These are phyloP conservation scores for Chymomyza caudatula DNA, from an alignment of 2,888 invertebrate species.

Conservation along the genomic window DNA sequence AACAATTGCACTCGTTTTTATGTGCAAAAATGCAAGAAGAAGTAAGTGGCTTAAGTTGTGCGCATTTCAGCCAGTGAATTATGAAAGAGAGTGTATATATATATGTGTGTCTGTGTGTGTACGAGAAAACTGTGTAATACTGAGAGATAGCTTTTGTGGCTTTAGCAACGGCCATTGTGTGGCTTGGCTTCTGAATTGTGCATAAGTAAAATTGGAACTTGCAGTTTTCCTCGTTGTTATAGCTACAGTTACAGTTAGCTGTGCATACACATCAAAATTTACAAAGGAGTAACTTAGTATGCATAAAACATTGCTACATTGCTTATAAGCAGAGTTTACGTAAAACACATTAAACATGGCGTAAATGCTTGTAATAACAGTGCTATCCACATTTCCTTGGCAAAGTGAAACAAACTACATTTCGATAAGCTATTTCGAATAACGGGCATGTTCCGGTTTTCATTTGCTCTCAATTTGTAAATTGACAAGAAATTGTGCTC, in stretches of 20 bases:
- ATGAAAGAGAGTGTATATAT: slow-evolving; percentile 13
- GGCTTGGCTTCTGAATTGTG: neutral
- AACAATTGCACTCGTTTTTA: slow-evolving; percentile 63
- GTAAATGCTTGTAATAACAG: neutral
- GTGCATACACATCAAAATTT: neutral
- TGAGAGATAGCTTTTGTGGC: neutral
- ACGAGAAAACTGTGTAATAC: neutral
- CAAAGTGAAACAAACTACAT: neutral
- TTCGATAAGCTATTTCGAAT: neutral
- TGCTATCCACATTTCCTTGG: neutral
- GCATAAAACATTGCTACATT: neutral
- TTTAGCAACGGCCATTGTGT: neutral
- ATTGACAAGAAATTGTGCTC: no score
- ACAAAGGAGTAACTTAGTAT: neutral
- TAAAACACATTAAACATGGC: neutral
- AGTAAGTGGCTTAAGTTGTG: slow-evolving; percentile 60
- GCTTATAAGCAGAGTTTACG: neutral
- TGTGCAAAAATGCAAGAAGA: slow-evolving; percentile 57
- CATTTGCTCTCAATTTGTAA: neutral
- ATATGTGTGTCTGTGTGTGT: neutral
- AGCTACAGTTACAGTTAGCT: neutral
- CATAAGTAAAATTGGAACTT: neutral
- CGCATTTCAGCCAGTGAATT: slow-evolving; percentile 50
- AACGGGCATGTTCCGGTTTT: neutral
- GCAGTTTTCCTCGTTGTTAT: neutral